Percentiles rank a stretch among this genome's conserved stretches.
phyloP scores from a whole-genome alignment of 2,113 vertebrate genomes.

The Callithrix jacchus region DNA sequence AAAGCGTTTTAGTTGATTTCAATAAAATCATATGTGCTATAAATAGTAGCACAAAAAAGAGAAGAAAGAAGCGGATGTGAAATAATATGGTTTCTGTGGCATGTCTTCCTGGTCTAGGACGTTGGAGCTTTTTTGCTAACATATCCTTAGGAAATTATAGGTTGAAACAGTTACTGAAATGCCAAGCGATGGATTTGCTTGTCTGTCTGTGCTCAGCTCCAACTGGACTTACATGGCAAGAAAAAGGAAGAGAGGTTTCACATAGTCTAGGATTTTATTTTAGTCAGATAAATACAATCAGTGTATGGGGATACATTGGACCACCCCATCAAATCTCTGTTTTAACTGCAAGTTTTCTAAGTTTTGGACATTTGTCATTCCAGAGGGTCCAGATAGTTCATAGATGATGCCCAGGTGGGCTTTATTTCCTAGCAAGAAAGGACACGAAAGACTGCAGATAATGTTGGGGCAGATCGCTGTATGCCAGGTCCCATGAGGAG shows the following conservation, averaged over 20 bases:
- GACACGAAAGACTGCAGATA: neutral
- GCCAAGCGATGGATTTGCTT: neutral
- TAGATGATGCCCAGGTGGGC: neutral
- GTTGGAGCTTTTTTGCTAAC: neutral
- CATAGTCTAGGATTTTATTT: neutral
- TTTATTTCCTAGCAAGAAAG: neutral
- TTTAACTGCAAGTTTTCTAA: neutral
- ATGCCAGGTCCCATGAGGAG: neutral
- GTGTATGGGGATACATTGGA: too few species aligned
- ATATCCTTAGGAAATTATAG: neutral
- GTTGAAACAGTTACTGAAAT: neutral
- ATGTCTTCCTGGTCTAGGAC: neutral
- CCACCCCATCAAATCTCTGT: neutral
- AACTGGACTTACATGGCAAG: neutral
- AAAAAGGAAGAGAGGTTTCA: neutral
- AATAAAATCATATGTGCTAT: slow-evolving; percentile 37
- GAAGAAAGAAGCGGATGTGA: neutral
- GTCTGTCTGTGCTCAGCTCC: neutral
- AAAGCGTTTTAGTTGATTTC: neutral
- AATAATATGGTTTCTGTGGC: neutral
- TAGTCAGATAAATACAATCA: neutral
- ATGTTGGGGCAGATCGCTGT: neutral
- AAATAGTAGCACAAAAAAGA: neutral
- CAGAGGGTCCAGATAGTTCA: neutral
- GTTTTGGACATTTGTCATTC: neutral